phyloP scores from a whole-genome alignment of 2,888 invertebrate species.

The Leptogaster cylindrica region DNA sequence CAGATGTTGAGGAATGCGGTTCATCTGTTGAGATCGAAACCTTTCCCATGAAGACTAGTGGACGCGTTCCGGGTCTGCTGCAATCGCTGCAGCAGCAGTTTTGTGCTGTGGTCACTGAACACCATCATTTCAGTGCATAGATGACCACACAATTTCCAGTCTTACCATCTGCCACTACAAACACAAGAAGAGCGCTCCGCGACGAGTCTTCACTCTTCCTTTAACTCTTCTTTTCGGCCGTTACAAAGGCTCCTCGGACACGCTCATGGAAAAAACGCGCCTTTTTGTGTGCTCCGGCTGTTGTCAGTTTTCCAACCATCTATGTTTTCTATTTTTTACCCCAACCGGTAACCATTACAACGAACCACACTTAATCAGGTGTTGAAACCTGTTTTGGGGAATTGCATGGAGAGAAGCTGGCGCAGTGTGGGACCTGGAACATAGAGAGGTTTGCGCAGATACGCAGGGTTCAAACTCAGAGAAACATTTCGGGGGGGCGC shows the following conservation, averaged over 20 bases:
- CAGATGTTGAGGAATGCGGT: too few species aligned
- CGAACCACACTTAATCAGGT: conserved; percentile 13
- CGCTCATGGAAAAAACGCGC: not conserved
- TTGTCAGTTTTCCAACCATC: conserved; percentile 2
- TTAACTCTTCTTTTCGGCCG: conserved; percentile 31
- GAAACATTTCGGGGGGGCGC: too few species aligned
- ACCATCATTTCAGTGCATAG: too few species aligned
- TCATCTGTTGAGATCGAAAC: too few species aligned
- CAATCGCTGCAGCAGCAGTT: too few species aligned
- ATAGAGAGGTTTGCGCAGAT: too few species aligned
- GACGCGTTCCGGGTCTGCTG: too few species aligned
- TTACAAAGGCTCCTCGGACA: conserved; percentile 5
- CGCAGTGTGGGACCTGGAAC: too few species aligned
- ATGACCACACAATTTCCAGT: conserved; percentile 1
- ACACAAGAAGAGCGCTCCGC: conserved; percentile 6
- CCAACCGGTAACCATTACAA: not conserved
- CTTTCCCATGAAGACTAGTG: too few species aligned
- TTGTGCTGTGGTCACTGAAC: too few species aligned
- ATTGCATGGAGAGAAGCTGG: too few species aligned
- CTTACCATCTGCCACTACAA: conserved; percentile 5
- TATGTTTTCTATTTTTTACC: not conserved
- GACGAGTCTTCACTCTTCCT: not conserved
- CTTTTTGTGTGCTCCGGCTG: not conserved
- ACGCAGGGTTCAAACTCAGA: too few species aligned
- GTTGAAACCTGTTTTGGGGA: conserved; percentile 19